Evolutionary conservation across 2,888 invertebrate genomes (phyloP), one percentile per base, ranked within the genome.

Genomic region (Drosophila lacicola): DNA sequence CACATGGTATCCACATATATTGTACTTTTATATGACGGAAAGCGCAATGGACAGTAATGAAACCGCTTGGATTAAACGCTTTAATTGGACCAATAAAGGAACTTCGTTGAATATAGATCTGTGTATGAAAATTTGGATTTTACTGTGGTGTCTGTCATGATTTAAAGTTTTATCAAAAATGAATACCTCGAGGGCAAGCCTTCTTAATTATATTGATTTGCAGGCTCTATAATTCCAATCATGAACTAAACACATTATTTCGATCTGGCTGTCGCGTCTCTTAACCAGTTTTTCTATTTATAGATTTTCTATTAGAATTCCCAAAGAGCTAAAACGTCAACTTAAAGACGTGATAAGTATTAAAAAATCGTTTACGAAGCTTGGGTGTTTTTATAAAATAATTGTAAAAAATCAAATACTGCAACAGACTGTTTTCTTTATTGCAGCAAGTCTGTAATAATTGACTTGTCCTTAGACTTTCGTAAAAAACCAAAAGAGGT

Each of bases 1-100:
- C 2, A 1, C 2, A 6, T 17, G 10, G 9, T 0, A 1, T 29
- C 37, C 42, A 0, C 39, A 25, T 6, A 4, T 50, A 0, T 21
- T 75, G 9, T 82, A 47, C 4, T 86, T 55, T 14, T 72, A 69
- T 29, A 42, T 72, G 6, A 57, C 4, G 3, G 72, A 86, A 8
- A 33, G n/a, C 4, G 19, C 53, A 9, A 9, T n/a, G 13, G 17
- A 14, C 0, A 21, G 6, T 0, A 41, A 37, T 10, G 63, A 46
- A 3, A 39, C 21, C 0, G 50, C 14, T 21, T 74, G 60, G 64
- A 82, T 80, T 13, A 46, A 67, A 10, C 47, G 64, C 2, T 68
- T 84, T 14, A 13, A 9, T 19, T 65, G 61, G 64, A 37, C 29
- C 3, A 19, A 33, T 5, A 53, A 29, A 4, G 17, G 9, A 21